Base-by-base conservation (phyloP, 2,797 vertebrate genomes). In the Acanthurus tractus region DNA sequence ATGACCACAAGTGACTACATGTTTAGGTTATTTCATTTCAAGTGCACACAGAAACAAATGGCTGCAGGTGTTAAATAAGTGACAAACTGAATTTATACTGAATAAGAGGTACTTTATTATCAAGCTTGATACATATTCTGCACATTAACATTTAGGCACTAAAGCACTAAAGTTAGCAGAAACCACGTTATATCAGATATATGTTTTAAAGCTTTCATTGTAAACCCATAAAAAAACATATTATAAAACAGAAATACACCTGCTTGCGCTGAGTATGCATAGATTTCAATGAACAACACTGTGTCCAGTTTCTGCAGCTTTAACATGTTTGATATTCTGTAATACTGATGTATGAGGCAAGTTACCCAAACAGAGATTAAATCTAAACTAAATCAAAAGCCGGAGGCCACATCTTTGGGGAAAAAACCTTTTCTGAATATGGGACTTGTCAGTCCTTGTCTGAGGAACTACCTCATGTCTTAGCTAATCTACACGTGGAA, bases 71-170 rank as follows among this genome's bases (percentile, higher is more conserved):
- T 25, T 25, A 25, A 25, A 25, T 25, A 25, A 25, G 25, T 25
- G 25, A 25, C 25, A 25, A 25, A 25, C 25, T 25, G 25, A 25
- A 25, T 25, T 76, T 52, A 11, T 25, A 11, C 15, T 18, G 23
- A 79, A 40, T 48, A 29, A 44, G 6, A 67, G 3, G 8, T 2
- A 5, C 50, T 89, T 87, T 91, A 87, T 87, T 88, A 46, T 65
- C 20, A 78, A 63, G 53, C 22, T 42, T 34, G 3, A 73, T 40
- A 0, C 18, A 57, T 6, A 20, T 22, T 48, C 7, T 44, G 45
- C 10, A 17, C 3, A 4, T 36, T 53, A 34, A 42, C 18, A 44
- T 20, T 6, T 54, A 81, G 66, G 77, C 68, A 85, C 65, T 55
- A 18, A 17, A 72, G 10, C 18, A 56, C 38, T 65, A n/a, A 67